Evolutionary conservation across 1,140 invertebrate species (phyloP), one percentile per base, ranked within the genome.

Genomic region (Drosophila pseudoananassae): DNA sequence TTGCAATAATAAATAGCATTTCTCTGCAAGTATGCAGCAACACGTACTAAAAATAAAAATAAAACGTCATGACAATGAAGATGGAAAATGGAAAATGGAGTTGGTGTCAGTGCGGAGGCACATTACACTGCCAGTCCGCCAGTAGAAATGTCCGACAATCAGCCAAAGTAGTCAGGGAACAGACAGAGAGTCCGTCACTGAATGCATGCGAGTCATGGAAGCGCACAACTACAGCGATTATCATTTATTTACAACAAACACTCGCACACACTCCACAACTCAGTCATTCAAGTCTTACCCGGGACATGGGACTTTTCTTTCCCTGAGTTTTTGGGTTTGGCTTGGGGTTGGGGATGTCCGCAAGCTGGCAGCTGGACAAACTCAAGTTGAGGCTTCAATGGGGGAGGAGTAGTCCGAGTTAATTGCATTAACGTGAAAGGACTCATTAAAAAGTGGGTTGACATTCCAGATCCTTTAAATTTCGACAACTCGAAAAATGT

Each of bases 191-290:
- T 56, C 60, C 51, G 38, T 63, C 58, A 50, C 64, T 59, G 57
- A 53, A 66, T 84, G 72, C 68, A 69, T 69, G 69, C 56, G 69
- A 82, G 64, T 65, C 69, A 73, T 74, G 63, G 52, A 47, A 58
- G 52, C 49, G 38, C 60, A 60, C 61, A 64, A 55, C 57, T 49
- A 51, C 47, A 51, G 65, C 54, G 71, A 76, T 79, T 85, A 84
- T 84, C 53, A 79, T 85, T 80, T 80, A 84, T 84, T 84, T 68
- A 84, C 76, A 73, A 51, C 31, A 61, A 53, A 60, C 53, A 47
- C 65, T 29, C 43, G 58, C 69, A 63, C 38, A 54, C 64, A 58
- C 27, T 36, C 17, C 54, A 43, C 69, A 47, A 12, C 27, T 43
- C 38, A 17, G 33, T 52, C 43, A 25, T 46, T 51, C 36, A 29